Evolutionary conservation across 1,140 invertebrate genomes (phyloP), one percentile per base, ranked within the genome.

Genomic region (Micrasema longulum): DNA sequence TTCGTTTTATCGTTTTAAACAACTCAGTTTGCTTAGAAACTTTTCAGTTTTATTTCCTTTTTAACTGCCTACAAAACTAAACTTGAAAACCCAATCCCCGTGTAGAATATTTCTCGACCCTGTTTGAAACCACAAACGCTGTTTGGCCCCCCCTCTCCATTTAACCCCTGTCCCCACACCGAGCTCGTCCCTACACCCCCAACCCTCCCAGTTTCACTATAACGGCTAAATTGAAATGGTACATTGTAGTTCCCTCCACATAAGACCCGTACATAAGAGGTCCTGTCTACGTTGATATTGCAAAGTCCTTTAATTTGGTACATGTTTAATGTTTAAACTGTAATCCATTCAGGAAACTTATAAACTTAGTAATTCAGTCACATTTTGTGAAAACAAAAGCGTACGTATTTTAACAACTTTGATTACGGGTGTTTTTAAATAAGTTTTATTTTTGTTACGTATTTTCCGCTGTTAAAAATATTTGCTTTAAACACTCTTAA

Each of bases 101-200:
- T 35, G n/a, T 14, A 36, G 53, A 57, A 57, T 63, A 63, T 41
- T 43, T 45, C 41, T 45, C 57, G 41, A 43, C 57, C 57, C 57
- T 63, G 57, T 63, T 63, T 45, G 57, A 43, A 63, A 63, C 57
- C 57, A 45, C 57, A 63, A 63, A 63, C 57, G 57, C 57, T 63
- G 57, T 63, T 63, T 63, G 57, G 26, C 20, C 57, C 57, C 57
- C 57, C 41, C 57, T 36, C 16, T 20, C 12, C 55, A n/a, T 20
- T 22, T 38, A 18, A 22, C 36, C 57, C 57, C 57, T 18, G 11
- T 7, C 53, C 14, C 14, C 22, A 45, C 48, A 52, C n/a, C n/a
- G n/a, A 50, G 14, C 48, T 11, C 53, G 2, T 14, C 53, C 53
- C 52, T 9, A n/a, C 22, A 57, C 35, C 31, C n/a, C n/a, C n/a